A percentile compares a stretch with the other conserved stretches of the same genome.
These are phyloP conservation scores for Hemithea aestivaria DNA, from an alignment of 2,888 invertebrate species.

Conservation along the genomic window DNA sequence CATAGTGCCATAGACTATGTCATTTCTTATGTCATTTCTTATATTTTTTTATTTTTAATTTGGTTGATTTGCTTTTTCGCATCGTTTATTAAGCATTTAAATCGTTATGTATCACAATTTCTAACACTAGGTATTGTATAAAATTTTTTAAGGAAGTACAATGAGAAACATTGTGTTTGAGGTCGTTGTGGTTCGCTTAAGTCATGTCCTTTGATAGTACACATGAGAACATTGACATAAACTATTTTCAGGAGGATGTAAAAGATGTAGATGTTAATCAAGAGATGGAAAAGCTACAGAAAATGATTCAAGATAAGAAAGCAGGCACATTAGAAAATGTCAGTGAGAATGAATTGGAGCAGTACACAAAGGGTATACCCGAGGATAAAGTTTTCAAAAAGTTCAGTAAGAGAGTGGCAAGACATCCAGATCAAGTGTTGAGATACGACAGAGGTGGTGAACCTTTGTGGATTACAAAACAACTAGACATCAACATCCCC, in stretches of 20 bases:
- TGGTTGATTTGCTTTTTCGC: too few relatives aligned
- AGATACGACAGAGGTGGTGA: constrained; percentile 88
- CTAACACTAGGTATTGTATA: too few relatives aligned
- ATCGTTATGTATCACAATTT: too few relatives aligned
- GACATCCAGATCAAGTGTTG: constrained; percentile 88
- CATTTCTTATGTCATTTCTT: too few relatives aligned
- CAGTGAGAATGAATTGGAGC: constrained; percentile 83
- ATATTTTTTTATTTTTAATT: too few relatives aligned
- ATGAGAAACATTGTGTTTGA: too few relatives aligned
- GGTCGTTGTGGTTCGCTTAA: too few relatives aligned
- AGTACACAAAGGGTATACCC: constrained; percentile 78
- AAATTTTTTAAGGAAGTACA: too few relatives aligned
- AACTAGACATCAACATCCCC: constrained; percentile 79
- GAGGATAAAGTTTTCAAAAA: constrained; percentile 88
- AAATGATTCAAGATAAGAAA: constrained; percentile 77
- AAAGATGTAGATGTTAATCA: constrained; percentile 70
- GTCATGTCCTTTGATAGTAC: too few relatives aligned
- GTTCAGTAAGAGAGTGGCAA: constrained; percentile 85
- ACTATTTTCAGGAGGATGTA: constrained; percentile 47
- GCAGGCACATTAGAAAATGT: constrained; percentile 82
- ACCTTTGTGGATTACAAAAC: constrained; percentile 91
- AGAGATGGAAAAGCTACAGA: constrained; percentile 63
- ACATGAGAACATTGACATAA: too few relatives aligned
- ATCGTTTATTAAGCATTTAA: too few relatives aligned
- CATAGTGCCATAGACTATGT: too few relatives aligned